Evolutionary conservation across 1,140 invertebrate genomes (phyloP).

Genomic region (Hyles vespertilio): DNA sequence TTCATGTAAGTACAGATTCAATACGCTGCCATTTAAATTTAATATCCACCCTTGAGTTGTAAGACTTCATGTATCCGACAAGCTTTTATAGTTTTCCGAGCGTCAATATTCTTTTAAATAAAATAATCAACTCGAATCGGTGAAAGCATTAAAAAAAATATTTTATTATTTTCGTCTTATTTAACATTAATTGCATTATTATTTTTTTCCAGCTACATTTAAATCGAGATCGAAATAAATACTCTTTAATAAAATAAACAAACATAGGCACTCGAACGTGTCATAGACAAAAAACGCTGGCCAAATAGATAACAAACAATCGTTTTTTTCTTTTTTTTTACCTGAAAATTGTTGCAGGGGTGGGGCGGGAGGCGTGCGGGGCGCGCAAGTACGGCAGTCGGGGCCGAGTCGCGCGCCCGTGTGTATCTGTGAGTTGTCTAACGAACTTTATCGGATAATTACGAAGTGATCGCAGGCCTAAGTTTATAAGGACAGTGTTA

Average conservation of each 20-base stretch:
- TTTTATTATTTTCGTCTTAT: no score
- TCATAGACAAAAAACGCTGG: constrained; percentile 19
- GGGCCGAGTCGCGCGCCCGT: constrained; percentile 37
- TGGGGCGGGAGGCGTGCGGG: constrained; percentile 43
- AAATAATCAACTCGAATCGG: no score
- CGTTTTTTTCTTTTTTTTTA: constrained; percentile 50
- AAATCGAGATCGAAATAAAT: neutral
- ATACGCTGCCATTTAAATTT: no score
- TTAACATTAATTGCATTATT: no score
- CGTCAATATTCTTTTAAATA: no score
- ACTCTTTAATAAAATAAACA: neutral
- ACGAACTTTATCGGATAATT: constrained; percentile 2
- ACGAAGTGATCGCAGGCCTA: constrained; percentile 33
- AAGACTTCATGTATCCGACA: no score
- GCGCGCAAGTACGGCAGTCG: constrained; percentile 51
- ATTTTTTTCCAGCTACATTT: no score
- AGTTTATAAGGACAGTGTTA: constrained; percentile 40
- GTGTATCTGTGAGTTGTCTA: constrained; percentile 17
- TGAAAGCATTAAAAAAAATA: no score
- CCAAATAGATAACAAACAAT: constrained; percentile 52
- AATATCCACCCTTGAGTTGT: no score
- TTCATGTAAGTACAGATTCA: no score
- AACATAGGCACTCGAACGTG: no score
- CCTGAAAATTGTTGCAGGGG: constrained; percentile 57
- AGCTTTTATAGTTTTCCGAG: no score